Base-by-base conservation (phyloP, 1,140 invertebrate species). In the Pomacea maculata region DNA sequence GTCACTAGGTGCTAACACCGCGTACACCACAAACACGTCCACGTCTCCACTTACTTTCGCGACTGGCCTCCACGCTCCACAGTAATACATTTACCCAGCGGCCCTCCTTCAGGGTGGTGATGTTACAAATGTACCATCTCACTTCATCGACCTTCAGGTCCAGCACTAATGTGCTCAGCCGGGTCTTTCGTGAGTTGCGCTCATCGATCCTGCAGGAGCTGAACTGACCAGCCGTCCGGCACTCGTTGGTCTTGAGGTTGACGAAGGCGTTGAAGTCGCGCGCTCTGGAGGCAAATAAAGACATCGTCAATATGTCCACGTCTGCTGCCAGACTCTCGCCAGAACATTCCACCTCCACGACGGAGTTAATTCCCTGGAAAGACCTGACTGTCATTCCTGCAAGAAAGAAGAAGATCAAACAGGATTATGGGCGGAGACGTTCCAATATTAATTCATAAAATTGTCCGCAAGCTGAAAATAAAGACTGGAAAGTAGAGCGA, bases 261-360 rank as follows among this genome's bases (percentile, higher is more conserved):
- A 78, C 77, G 54, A 78, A 78, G 21, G 77, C 65, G 45, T 70
- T n/a, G 19, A 78, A n/a, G 5, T 78, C 29, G 6, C 21, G 54
- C n/a, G 61, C 34, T 15, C 45, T 45, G 77, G 52, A 21, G 5
- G 54, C 67, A 52, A 78, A 78, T 15, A 78, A 54, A 9, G 77
- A 52, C 77, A 78, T 78, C 64, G 77, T 78, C 67, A 78, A 21
- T 54, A 78, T 57, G 29, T 78, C 77, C n/a, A 70, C 67, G 52
- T 71, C 65, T 25, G 52, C 55, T 14, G n/a, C 65, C 21, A 78
- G 67, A n/a, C 12, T n/a, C 52, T 78, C 45, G 54, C 77, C 77
- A 15, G 34, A 67, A 29, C 77, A 78, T 17, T 25, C 77, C 21
- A 78, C 77, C 54, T 78, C 77, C 77, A 78, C 34, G 67, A 78